Percentiles rank a stretch among this genome's conserved stretches.
Conservation (phyloP, 2,888 invertebrate genomes). For the Trisateles emortualis region DNA sequence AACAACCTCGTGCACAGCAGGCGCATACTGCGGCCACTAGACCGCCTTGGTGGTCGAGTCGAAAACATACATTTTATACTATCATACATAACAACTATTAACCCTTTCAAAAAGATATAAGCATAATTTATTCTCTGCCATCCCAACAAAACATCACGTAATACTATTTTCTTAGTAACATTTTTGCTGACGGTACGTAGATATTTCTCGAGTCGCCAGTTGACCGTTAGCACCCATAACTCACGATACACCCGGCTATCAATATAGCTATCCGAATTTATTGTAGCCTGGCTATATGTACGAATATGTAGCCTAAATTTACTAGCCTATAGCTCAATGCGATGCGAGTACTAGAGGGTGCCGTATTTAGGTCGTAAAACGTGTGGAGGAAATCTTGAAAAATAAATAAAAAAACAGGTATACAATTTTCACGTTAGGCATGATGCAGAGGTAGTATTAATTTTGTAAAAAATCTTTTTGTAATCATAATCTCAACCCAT, state of each 20-base stretch:
- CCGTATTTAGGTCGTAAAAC: too few species aligned
- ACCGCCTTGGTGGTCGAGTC: too few species aligned
- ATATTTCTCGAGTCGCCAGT: constrained; percentile 17
- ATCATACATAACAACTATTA: neutral
- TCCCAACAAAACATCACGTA: neutral
- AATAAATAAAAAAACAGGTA: too few species aligned
- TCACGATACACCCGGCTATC: constrained; percentile 19
- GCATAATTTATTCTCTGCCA: neutral
- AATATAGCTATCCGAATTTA: neutral
- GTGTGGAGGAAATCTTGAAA: too few species aligned
- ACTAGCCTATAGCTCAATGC: neutral
- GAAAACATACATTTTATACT: too few species aligned
- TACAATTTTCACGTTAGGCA: too few species aligned
- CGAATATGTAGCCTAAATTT: neutral
- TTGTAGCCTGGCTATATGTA: neutral
- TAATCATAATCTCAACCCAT: too few species aligned
- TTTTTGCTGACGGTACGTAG: constrained; percentile 25
- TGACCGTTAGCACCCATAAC: constrained; percentile 39
- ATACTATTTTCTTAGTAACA: neutral
- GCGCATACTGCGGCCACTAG: too few species aligned
- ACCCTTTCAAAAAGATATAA: neutral
- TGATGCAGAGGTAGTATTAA: too few species aligned
- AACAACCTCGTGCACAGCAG: too few species aligned
- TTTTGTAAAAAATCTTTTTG: too few species aligned
- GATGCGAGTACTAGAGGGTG: too few species aligned